A percentile compares a stretch with the other conserved stretches of the same genome.
Conservation (phyloP, 2,113 vertebrate genomes). For the Pterocles burchelli region DNA sequence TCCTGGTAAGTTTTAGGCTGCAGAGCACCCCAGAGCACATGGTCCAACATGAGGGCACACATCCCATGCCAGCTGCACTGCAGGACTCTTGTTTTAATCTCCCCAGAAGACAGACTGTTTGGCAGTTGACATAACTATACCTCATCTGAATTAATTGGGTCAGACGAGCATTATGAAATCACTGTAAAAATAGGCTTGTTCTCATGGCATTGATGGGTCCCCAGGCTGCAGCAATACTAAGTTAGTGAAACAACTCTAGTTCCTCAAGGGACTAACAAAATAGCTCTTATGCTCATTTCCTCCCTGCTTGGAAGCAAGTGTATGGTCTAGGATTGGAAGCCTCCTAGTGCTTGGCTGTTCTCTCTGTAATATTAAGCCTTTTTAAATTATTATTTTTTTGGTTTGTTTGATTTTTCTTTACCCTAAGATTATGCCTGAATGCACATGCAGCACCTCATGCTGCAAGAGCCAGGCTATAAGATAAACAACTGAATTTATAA, state of each 20-base stretch:
- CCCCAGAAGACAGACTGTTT: not conserved
- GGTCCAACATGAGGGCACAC: rapidly evolving
- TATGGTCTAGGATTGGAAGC: not conserved
- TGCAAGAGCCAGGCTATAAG: not conserved
- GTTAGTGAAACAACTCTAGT: not conserved
- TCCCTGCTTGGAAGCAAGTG: not conserved
- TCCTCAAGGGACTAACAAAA: not conserved
- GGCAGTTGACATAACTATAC: not conserved
- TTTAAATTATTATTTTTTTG: no score
- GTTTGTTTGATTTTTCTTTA: not conserved
- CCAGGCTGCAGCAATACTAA: not conserved
- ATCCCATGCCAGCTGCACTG: rapidly evolving
- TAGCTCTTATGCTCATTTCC: not conserved
- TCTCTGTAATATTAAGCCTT: not conserved
- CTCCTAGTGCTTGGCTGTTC: not conserved
- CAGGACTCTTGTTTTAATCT: not conserved
- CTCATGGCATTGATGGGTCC: rapidly evolving
- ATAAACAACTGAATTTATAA: not conserved
- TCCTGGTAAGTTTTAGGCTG: not conserved
- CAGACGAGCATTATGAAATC: not conserved
- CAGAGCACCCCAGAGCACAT: not conserved
- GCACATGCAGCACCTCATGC: not conserved
- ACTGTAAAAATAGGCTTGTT: not conserved
- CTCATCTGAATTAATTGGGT: not conserved
- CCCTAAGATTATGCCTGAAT: not conserved